Evolutionary conservation across 1,140 invertebrate species (phyloP), one percentile per base, ranked within the genome.

Genomic region (Procambarus virginalis): DNA sequence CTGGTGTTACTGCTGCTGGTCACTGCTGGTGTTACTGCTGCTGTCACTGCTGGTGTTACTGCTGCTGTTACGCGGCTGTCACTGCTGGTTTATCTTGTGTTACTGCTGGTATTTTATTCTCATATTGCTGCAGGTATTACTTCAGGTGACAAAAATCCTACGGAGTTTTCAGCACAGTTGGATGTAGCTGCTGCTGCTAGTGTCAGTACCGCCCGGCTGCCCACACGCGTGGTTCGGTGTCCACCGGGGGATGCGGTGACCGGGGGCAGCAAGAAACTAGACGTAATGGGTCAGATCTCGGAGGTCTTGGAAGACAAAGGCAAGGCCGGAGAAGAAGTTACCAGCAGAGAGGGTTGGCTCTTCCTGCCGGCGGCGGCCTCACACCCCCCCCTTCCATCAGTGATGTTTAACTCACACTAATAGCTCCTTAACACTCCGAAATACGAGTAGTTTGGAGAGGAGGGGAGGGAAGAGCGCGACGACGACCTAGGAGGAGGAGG

Each of bases 1-100:
- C 45, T 68, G 58, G n/a, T 83, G 9, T 49, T n/a, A 9, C 70
- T 84, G 46, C 68, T 76, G 8, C n/a, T n/a, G n/a, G n/a, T n/a
- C n/a, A 9, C 70, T 84, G 46, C 68, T 76, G 8, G 48, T 84
- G n/a, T 77, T 64, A 2, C 60, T 58, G 48, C 45, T 84, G 45
- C 49, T 55, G 22, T 48, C 34, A 10, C 70, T 84, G 46, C 68
- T 76, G 2, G 48, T 84, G n/a, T 77, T 64, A 3, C 60, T 86
- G 12, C 9, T 49, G 17, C 77, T 86, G 9, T 20, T 68, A 12
- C 22, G 14, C 77, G 79, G 9, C 58, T 79, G 22, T 73, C 80
- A 10, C 58, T 58, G 22, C n/a, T 73, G 34, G n/a, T 34, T 10
- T 45, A 81, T 6, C 46, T 51, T 48, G 51, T 48, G 51, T 17